These are phyloP conservation scores for Cheilosia variabilis DNA, from an alignment of 2,888 invertebrate genomes.

Conservation along the genomic window DNA sequence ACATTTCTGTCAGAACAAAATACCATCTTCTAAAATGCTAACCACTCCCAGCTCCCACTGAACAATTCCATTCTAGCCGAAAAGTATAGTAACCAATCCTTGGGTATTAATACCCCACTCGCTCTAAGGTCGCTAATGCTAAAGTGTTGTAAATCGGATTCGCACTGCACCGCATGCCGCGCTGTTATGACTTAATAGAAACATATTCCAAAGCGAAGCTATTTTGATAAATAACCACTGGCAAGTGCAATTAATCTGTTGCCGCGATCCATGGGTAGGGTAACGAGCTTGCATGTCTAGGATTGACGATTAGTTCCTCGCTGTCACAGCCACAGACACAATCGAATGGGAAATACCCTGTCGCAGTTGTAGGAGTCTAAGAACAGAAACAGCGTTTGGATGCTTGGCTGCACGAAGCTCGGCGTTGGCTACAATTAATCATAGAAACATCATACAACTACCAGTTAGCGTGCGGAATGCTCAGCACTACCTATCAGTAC, in stretches of 20 bases:
- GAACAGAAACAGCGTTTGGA: background rate
- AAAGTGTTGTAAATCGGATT: constrained; percentile 60
- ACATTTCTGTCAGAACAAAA: constrained; percentile 54
- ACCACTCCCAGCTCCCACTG: constrained; percentile 47
- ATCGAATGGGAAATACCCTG: constrained; percentile 35
- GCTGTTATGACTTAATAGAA: constrained; percentile 67
- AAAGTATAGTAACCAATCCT: constrained; percentile 42
- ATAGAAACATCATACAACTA: constrained; percentile 24
- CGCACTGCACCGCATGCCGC: constrained; percentile 22
- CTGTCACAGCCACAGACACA: background rate
- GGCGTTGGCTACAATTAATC: constrained; percentile 65
- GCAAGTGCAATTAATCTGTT: constrained; percentile 66
- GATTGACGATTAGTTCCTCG: constrained; percentile 55
- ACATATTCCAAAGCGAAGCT: constrained; percentile 26
- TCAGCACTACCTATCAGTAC: constrained; percentile 32
- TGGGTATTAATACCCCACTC: constrained; percentile 7
- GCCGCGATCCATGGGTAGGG: constrained; percentile 54
- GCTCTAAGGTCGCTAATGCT: constrained; percentile 55
- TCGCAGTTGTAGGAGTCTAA: background rate
- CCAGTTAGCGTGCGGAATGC: constrained; percentile 33
- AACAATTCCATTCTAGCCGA: constrained; percentile 39
- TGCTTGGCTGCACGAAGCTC: constrained; percentile 25
- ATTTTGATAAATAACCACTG: constrained; percentile 65
- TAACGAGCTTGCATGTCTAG: constrained; percentile 31
- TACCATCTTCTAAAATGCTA: constrained; percentile 17